A percentile compares a stretch with the other conserved stretches of the same genome.
Evolutionary conservation across 2,113 vertebrate genomes (phyloP).

Genomic region (Microtus oregoni): DNA sequence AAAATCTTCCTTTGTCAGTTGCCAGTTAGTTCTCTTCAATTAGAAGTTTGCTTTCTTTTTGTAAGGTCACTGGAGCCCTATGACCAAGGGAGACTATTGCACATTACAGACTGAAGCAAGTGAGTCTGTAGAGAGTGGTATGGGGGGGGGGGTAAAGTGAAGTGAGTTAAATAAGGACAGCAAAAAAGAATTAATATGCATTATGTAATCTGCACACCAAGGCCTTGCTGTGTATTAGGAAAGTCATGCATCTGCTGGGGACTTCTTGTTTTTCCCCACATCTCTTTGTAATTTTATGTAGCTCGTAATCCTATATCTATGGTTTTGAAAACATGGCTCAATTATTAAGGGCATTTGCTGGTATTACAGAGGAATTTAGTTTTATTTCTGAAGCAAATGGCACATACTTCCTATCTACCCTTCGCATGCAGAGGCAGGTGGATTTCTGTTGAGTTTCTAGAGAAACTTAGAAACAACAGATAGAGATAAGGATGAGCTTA

Average conservation of each 20-base stretch:
- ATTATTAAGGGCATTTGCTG: not conserved
- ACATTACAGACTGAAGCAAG: not conserved
- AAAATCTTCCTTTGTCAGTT: not conserved
- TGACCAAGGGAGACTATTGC: not conserved
- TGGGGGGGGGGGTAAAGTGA: no score
- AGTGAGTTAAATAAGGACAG: not conserved
- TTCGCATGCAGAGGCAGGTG: not conserved
- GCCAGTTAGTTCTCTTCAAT: not conserved
- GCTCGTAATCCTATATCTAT: not conserved
- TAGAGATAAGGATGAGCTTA: not conserved
- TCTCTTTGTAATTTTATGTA: not conserved
- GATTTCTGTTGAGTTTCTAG: no score
- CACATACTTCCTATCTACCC: rapidly evolving
- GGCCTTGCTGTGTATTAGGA: not conserved
- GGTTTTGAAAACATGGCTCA: not conserved
- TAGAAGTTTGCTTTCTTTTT: not conserved
- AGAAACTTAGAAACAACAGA: no score
- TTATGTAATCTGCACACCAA: not conserved
- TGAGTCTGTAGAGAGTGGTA: rapidly evolving
- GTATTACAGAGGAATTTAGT: not conserved
- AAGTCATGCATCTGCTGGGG: not conserved
- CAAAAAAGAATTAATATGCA: not conserved
- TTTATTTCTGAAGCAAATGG: not conserved
- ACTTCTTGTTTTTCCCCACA: not conserved
- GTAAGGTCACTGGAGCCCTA: not conserved